Evolutionary conservation across 1,140 invertebrate genomes (phyloP).

Genomic region (Proctacanthus coquilletti): DNA sequence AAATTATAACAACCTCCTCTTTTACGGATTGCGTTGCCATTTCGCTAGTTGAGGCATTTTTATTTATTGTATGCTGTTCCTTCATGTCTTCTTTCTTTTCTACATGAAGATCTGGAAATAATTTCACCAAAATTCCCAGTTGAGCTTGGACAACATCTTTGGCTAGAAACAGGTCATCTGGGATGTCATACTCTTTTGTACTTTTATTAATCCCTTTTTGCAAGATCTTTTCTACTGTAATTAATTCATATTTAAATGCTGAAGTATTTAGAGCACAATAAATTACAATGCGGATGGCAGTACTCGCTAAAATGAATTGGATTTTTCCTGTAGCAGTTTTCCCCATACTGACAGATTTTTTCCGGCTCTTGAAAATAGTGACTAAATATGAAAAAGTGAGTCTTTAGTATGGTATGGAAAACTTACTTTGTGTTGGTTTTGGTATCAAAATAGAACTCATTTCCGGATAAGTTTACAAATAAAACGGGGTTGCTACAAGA

Average conservation of each 20-base stretch:
- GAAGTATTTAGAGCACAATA: conserved; percentile 4
- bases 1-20: no score
- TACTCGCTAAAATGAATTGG: conserved; percentile 66
- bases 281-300: conserved; percentile 58
- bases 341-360: conserved; percentile 46
- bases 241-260: conserved; percentile 13
- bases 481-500: no score
- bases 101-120: conserved; percentile 11
- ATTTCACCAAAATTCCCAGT: conserved; percentile 31
- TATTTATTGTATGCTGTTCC: conserved; percentile 4
- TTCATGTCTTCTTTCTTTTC: conserved; percentile 4
- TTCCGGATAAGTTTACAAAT: no score
- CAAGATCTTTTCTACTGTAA: conserved; percentile 35
- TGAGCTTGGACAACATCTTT: conserved; percentile 34
- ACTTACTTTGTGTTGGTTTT: no score
- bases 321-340: conserved; percentile 66
- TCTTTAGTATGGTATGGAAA: no score
- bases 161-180: conserved; percentile 25
- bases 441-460: no score
- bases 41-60: no score
- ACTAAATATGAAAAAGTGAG: no score
- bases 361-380: no score
- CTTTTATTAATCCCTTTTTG: conserved; percentile 15
- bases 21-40: no score
- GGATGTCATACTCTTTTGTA: conserved; percentile 32